These are phyloP conservation scores for Camelus dromedarius DNA, from an alignment of 2,113 vertebrate genomes.

Conservation along the genomic window DNA sequence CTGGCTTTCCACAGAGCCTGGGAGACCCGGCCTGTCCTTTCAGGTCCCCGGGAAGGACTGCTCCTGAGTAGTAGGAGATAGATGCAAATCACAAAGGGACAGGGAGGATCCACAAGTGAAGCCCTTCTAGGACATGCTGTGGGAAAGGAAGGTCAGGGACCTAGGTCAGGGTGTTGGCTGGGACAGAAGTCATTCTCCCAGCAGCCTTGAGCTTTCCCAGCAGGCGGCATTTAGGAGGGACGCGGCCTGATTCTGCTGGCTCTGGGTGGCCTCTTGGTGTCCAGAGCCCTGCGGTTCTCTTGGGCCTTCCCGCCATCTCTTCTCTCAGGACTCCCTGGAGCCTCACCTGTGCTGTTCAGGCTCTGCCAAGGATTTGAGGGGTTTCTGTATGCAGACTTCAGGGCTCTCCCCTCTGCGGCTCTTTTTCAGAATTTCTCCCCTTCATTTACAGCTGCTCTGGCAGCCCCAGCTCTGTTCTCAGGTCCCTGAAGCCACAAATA, in stretches of 20 bases:
- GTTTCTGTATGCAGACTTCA: neutral
- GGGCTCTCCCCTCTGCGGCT: neutral
- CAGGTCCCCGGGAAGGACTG: neutral
- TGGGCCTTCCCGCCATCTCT: neutral
- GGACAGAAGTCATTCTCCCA: neutral
- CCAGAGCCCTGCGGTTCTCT: neutral
- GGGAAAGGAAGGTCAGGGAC: neutral
- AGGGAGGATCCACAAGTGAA: neutral
- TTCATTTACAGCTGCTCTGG: neutral
- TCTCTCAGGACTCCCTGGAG: neutral
- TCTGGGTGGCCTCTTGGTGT: neutral
- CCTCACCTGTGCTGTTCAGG: neutral
- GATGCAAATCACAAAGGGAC: neutral
- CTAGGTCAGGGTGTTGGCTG: neutral
- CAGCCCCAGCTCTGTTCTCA: neutral
- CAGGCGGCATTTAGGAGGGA: neutral
- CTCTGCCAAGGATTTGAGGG: neutral
- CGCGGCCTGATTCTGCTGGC: neutral
- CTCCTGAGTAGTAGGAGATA: neutral
- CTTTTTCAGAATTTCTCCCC: neutral
- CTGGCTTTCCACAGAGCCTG: neutral
- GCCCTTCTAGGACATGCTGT: neutral
- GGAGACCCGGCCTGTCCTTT: neutral
- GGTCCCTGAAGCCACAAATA: neutral
- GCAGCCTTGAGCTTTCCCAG: neutral